Base-by-base conservation (phyloP, 2,888 invertebrate genomes). In the Hetaerina titia region DNA sequence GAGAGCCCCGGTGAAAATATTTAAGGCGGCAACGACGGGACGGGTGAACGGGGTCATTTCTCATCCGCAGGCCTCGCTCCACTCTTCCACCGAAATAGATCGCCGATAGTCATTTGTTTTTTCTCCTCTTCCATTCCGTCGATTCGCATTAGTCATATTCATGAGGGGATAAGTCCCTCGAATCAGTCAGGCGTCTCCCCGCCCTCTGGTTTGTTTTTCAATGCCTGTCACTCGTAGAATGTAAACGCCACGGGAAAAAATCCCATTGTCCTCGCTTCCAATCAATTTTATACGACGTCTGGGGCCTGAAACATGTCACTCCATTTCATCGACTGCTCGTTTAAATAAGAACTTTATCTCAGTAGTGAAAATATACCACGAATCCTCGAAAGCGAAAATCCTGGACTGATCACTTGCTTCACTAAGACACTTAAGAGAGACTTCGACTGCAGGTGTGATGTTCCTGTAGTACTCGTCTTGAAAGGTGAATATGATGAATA, bases 261-360 rank as follows among this genome's bases (percentile, higher is more conserved):
- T 22, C 45, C 69, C 92, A 92, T 92, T 92, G 69, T 92, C 69
- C 92, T 92, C 69, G 92, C 56, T 56, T 92, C 69, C 45, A 74
- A 74, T 64, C 69, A 69, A 92, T 92, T 92, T 69, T 69, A 92
- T 69, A 31, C 69, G 57, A 81, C 13, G 81, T 81, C 25, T 81
- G 22, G 81, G 7, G 22, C 11, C n/a, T 13, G 22, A 22, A 31
- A 31, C 81, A 31, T 81, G 69, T 81, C 31, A 81, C 15, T 81
- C 81, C 25, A 15, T 25, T 31, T 81, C 81, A 81, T 11, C 81
- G 25, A 31, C 31, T 5, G 31, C 25, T 31, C 31, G 81, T 31
- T 31, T 22, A 7, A 81, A 13, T 81, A 31, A 81, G 81, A 31
- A 81, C 81, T 81, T 81, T 15, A 81, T 81, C 81, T 13, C 60